Base-by-base conservation (phyloP, 2,797 vertebrate species). In the Sciurus vulgaris region DNA sequence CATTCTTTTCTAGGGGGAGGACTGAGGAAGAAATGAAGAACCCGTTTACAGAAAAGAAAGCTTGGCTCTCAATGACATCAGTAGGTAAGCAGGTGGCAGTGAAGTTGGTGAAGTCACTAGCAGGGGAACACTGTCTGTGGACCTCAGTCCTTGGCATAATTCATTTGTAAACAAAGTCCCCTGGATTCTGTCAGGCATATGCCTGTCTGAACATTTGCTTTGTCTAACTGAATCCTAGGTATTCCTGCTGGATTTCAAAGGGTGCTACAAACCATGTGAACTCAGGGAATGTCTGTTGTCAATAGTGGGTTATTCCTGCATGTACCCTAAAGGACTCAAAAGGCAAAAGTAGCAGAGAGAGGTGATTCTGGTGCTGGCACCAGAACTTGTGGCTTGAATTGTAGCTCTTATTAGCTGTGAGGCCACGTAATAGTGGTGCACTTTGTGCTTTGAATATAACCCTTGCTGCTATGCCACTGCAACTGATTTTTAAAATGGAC, bases 71-170 rank as follows among this genome's bases (percentile, higher is more conserved):
- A 7, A 1, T 81, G 72, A 94, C 44, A 81, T 85, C 92, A 94
- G 22, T 87, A 94, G 95, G 87, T 90, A 95, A 97, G 63, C 78
- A 86, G 95, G 96, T 91, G 84, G 88, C 93, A 41, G 95, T 59
- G 89, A 96, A 94, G 82, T 77, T 73, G 89, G 65, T 47, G 4
- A 96, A 51, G 97, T 97, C 93, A 33, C 59, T 81, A 84, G 86
- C 86, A 7, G 2, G 89, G 90, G 79, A 74, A 51, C 51, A 95
- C 95, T 77, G 91, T 26, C 35, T 96, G 89, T 93, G 96, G 94
- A 85, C 92, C 93, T 74, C 84, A 94, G 28, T 98, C 94, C 81
- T 97, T 65, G 79, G 72, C 89, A 73, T 96, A 74, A 96, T 96
- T 98, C 94, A 76, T 94, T 81, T 81, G 54, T 49, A 91, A 12